A percentile compares a stretch with the other conserved stretches of the same genome.
phyloP scores from a whole-genome alignment of 2,113 vertebrate species.

The Ranitomeya imitator region DNA sequence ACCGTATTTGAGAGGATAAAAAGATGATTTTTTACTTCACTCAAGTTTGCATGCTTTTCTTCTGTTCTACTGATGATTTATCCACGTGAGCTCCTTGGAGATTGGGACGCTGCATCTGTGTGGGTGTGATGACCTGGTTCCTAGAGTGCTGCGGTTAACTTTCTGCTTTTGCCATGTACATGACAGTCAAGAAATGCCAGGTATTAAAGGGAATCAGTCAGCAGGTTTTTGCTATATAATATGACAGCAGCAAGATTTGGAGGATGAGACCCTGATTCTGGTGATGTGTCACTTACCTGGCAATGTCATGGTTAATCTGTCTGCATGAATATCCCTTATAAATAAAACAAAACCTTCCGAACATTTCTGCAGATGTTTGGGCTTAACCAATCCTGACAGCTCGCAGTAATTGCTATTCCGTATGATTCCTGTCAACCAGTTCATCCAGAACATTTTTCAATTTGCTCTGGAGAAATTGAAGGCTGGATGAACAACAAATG shows the following conservation, averaged over 20 bases:
- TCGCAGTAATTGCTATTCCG: constrained; percentile 43
- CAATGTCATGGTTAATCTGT: constrained; percentile 19
- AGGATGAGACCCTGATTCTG: too few relatives aligned
- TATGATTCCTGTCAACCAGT: constrained; percentile 53
- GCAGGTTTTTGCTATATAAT: too few relatives aligned
- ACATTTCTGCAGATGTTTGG: constrained; percentile 21
- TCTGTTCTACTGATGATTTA: too few relatives aligned
- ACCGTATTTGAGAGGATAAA: too few relatives aligned
- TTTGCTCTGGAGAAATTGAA: constrained; percentile 52
- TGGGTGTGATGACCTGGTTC: neutral
- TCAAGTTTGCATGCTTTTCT: too few relatives aligned
- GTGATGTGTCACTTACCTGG: neutral
- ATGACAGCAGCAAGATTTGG: too few relatives aligned
- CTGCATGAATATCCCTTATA: constrained; percentile 31
- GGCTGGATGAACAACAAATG: constrained; percentile 53
- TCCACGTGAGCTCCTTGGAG: too few relatives aligned
- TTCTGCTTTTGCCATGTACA: neutral
- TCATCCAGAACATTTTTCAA: constrained; percentile 54
- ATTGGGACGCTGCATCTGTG: too few relatives aligned
- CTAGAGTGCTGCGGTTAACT: neutral
- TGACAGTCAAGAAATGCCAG: neutral
- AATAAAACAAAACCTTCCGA: constrained; percentile 40
- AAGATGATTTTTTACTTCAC: too few relatives aligned
- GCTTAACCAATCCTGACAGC: constrained; percentile 44
- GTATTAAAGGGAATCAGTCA: neutral